Evolutionary conservation across 2,113 vertebrate genomes (phyloP), one percentile per base, ranked within the genome.

Genomic region (Hyperopisus bebe): DNA sequence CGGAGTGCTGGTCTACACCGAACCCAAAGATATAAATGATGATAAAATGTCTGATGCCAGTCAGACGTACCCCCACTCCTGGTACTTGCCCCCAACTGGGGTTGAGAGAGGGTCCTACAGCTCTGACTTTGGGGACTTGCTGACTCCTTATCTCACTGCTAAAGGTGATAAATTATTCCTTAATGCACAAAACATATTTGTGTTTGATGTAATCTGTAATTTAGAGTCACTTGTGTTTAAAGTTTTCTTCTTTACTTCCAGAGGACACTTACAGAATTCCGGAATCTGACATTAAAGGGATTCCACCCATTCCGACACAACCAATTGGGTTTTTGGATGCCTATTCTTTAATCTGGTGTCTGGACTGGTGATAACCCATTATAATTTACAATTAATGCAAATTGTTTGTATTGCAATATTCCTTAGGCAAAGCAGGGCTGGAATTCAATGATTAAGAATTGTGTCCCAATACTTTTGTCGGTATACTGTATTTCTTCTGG

Each of bases 241-340:
- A 19, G 24, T n/a, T 47, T 4, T 42, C 19, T 15, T 62, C 24
- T 87, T 47, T 58, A 88, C 91, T 90, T 90, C 2, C 91, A 97
- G 96, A 95, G 51, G 91, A 93, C 24, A 96, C 96, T 21, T 98
- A 96, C 91, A 95, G 97, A 91, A 97, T 94, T 77, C 85, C 90
- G 1, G 58, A 46, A 6, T 74, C 92, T 24, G 48, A 94, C 15
- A 95, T 95, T 47, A 93, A 91, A 0, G 97, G 96, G 35, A 89
- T 97, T 51, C 96, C 97, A 19, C 97, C 97, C 3, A 97, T 98
- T 93, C 97, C 97, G 1, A 94, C 92, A n/a, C 97, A 98, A 88
- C 97, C 97, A 87, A 98, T 98, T 6, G 96, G 97, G 90, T 98
- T 97, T 91, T 94, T 96, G 89, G 96, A 98, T 82, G 97, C 97